Base-by-base conservation (phyloP, 2,888 invertebrate species). In the Macropis europaea region DNA sequence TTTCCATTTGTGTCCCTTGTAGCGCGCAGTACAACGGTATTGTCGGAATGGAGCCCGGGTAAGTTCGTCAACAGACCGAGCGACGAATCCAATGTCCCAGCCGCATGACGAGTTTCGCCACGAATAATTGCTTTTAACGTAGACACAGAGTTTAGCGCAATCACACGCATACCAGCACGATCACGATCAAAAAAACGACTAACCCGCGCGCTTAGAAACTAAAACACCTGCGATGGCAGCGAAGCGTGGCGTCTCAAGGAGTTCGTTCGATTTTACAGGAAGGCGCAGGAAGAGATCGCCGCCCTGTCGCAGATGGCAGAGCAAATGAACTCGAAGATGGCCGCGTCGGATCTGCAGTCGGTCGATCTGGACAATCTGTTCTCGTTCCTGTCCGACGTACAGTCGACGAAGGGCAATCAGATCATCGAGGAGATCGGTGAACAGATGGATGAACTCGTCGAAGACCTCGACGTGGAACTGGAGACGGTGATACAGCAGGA, bases 361-460 rank as follows among this genome's bases (percentile, higher is more conserved):
- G 95, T 97, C 0, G 97, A 97, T 88, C 90, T 97, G 83, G 97
- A 97, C 90, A 97, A 97, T 90, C 91, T 97, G 82, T 97, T 97
- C 90, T 96, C 96, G 64, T 97, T 97, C 90, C 91, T 97, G 19
- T 96, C 96, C 0, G 97, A 97, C 82, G 94, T 95, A 36, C 91
- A 91, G 45, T 92, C 89, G 85, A 92, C 91, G 11, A 93, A 92
- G 83, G 92, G 92, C 76, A 94, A 94, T 76, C 93, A 93, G 48
- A 90, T 94, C 15, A 94, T 96, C 59, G 95, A 96, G 11, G 96
- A 96, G 90, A 96, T 97, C 40, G 95, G 95, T 0, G 95, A 95
- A 84, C 94, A 95, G 83, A 96, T 97, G 95, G 94, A 95, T 86
- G 93, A 95, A 79, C 91, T 97, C 2, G 96, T 95, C 1, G 95